These are phyloP conservation scores for Eristalis tenax DNA, from an alignment of 2,888 invertebrate species.

Conservation along the genomic window DNA sequence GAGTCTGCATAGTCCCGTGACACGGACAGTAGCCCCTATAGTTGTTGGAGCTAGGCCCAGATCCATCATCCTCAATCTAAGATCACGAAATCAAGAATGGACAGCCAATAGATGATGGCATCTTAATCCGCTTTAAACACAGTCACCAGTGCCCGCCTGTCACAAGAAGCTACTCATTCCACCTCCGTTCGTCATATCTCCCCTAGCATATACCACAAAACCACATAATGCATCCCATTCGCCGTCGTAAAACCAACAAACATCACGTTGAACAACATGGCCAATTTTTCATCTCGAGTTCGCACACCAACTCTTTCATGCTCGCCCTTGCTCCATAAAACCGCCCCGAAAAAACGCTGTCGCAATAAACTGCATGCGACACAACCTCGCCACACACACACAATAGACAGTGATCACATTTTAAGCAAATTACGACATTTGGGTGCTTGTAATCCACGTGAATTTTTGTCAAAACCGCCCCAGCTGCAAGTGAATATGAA, in stretches of 20 bases:
- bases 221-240: no score
- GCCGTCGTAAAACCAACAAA: neutral
- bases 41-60: no score
- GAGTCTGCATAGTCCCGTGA: no score
- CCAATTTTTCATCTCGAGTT: neutral
- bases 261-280: neutral
- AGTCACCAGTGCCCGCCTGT: no score
- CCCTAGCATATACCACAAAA: no score
- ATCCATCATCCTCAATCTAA: no score
- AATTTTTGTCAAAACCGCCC: neutral
- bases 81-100: no score
- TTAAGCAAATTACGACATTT: neutral
- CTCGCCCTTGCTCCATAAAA: neutral
- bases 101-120: no score
- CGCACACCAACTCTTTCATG: neutral
- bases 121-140: no score
- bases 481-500: neutral
- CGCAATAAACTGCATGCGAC: neutral
- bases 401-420: neutral
- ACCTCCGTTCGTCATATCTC: no score
- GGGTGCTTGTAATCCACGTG: neutral
- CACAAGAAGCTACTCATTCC: no score
- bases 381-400: neutral
- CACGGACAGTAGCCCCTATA: no score
- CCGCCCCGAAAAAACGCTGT: neutral